phyloP scores from a whole-genome alignment of 2,113 vertebrate species.

The Tretioscincus oriximinensis region DNA sequence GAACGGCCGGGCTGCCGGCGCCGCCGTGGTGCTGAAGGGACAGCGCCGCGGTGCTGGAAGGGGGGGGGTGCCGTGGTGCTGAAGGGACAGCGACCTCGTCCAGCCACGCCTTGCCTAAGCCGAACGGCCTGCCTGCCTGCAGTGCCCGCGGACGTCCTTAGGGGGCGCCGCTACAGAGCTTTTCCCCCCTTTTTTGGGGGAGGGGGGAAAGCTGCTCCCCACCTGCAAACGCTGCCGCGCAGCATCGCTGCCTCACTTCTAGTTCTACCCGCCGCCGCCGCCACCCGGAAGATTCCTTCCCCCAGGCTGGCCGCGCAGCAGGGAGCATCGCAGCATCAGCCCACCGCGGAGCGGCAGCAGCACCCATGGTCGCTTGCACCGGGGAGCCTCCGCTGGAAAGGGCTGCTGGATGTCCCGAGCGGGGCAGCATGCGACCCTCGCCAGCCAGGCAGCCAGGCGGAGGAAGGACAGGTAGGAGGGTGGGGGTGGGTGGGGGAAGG shows the following conservation, averaged over 20 bases:
- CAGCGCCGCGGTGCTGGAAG: too few relatives aligned
- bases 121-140: neutral
- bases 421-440: constrained; percentile 18
- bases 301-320: neutral
- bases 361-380: neutral
- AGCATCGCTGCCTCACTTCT: neutral
- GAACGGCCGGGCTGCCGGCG: too few relatives aligned
- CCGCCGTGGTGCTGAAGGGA: neutral
- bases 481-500: neutral
- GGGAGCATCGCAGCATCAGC: neutral
- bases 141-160: neutral
- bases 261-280: too few relatives aligned
- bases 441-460: neutral
- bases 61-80: constrained; percentile 4
- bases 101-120: constrained; percentile 10
- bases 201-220: too few relatives aligned
- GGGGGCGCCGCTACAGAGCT: neutral
- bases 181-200: too few relatives aligned
- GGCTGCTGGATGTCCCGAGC: neutral
- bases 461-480: constrained; percentile 3
- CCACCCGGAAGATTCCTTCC: too few relatives aligned
- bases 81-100: constrained; percentile 18
- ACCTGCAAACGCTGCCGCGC: too few relatives aligned
- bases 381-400: neutral
- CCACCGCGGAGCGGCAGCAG: neutral